Evolutionary conservation across 2,888 invertebrate genomes (phyloP).

Genomic region (Nomada goodeniana): DNA sequence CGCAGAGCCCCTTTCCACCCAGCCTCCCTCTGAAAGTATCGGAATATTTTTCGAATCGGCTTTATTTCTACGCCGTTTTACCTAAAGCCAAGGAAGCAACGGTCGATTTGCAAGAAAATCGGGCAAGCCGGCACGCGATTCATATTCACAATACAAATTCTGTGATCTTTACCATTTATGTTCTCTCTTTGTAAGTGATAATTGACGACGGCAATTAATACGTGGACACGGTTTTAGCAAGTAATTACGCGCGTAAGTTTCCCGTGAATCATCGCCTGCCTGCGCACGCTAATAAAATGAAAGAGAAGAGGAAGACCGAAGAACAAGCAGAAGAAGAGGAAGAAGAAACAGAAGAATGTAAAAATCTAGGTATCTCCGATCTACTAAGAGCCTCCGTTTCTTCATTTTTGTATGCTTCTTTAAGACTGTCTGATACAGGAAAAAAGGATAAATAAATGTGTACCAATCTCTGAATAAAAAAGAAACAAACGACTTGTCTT

Average conservation of each 20-base stretch:
- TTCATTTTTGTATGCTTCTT: slow-evolving; percentile 83
- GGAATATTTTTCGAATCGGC: slow-evolving; percentile 67
- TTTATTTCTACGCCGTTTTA: slow-evolving; percentile 55
- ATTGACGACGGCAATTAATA: slow-evolving; percentile 52
- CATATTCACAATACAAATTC: slow-evolving; percentile 59
- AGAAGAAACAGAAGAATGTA: slow-evolving; percentile 61
- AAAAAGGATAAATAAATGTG: slow-evolving; percentile 83
- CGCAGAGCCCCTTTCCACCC: slow-evolving; percentile 18
- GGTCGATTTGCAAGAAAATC: slow-evolving; percentile 33
- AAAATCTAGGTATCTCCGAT: slow-evolving; percentile 76
- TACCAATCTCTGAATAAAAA: slow-evolving; percentile 81
- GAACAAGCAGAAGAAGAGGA: slow-evolving; percentile 36
- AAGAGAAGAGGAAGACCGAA: slow-evolving; percentile 46
- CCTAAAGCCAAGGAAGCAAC: slow-evolving; percentile 28
- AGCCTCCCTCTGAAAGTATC: slow-evolving; percentile 53
- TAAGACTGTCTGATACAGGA: slow-evolving; percentile 82
- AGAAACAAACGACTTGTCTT: slow-evolving; percentile 2
- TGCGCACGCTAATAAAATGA: slow-evolving; percentile 60
- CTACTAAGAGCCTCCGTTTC: slow-evolving; percentile 77
- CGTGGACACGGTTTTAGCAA: slow-evolving; percentile 62
- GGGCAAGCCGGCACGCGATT: slow-evolving; percentile 45
- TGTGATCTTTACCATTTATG: slow-evolving; percentile 71
- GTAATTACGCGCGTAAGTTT: slow-evolving; percentile 61
- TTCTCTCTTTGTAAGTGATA: slow-evolving; percentile 66
- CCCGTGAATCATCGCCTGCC: slow-evolving; percentile 68